Conservation (phyloP, 2,113 vertebrate species). For the Paralichthys olivaceus region DNA sequence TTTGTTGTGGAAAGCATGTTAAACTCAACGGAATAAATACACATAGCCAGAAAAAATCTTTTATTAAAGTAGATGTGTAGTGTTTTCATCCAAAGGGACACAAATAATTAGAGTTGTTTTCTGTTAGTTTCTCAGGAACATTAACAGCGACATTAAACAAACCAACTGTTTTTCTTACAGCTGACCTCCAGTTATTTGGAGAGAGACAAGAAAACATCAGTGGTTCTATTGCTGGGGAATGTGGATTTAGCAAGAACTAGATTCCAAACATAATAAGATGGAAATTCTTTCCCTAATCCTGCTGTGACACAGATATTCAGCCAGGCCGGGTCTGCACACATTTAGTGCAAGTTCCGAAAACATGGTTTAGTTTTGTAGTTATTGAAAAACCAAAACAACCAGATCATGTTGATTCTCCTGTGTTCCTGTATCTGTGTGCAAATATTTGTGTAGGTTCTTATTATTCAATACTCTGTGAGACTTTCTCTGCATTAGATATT, state of each 20-base stretch:
- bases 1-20: not conserved
- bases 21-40: not conserved
- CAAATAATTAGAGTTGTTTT: not conserved
- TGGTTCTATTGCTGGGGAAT: slow-evolving; percentile 65
- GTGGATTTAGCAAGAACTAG: slow-evolving; percentile 67
- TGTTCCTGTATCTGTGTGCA: not conserved
- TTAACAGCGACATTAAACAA: not conserved
- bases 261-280: slow-evolving; percentile 75
- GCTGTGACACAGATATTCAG: slow-evolving; percentile 52
- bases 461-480: not conserved
- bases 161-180: slow-evolving; percentile 23
- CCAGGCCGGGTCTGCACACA: slow-evolving; percentile 2
- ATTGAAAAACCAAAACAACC: not conserved
- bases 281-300: slow-evolving; percentile 77
- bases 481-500: not conserved
- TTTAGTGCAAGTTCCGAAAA: slow-evolving; percentile 6
- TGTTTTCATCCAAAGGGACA: not conserved
- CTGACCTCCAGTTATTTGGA: slow-evolving; percentile 45
- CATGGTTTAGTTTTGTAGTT: not conserved
- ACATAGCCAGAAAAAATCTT: not conserved
- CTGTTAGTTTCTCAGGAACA: slow-evolving; percentile 1
- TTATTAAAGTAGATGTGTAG: slow-evolving; percentile 4
- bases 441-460: not conserved
- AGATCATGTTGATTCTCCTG: slow-evolving; percentile 1
- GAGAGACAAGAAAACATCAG: slow-evolving; percentile 58